Conservation (phyloP, 2,113 vertebrate genomes). For the Bungarus multicinctus region DNA sequence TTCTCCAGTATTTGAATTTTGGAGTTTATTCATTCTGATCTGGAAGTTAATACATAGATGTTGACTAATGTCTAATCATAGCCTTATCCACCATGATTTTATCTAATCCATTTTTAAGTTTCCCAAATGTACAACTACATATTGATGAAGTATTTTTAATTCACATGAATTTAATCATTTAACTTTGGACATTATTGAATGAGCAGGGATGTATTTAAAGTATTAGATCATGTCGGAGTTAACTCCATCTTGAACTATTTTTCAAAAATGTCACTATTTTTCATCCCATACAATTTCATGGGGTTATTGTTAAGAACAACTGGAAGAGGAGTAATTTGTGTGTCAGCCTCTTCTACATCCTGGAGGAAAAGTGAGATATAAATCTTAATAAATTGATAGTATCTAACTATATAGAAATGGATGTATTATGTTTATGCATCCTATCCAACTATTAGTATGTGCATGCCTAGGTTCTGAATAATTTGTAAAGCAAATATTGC, state of each 20-base stretch:
- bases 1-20: background rate
- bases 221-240: background rate
- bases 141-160: background rate
- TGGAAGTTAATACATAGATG: background rate
- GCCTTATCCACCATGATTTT: background rate
- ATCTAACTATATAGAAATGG: background rate
- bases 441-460: background rate
- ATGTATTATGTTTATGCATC: background rate
- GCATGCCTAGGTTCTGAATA: background rate
- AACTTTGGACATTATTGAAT: background rate
- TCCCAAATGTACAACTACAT: background rate
- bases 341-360: background rate
- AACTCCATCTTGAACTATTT: background rate
- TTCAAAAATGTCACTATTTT: background rate
- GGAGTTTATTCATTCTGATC: background rate
- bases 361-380: background rate
- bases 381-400: background rate
- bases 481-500: background rate
- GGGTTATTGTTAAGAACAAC: background rate
- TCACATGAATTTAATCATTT: background rate
- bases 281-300: background rate
- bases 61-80: background rate
- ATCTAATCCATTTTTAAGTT: background rate
- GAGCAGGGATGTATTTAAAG: background rate
- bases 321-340: background rate